Base-by-base conservation (phyloP, 2,113 vertebrate species). In the Ctenodactylus gundi region DNA sequence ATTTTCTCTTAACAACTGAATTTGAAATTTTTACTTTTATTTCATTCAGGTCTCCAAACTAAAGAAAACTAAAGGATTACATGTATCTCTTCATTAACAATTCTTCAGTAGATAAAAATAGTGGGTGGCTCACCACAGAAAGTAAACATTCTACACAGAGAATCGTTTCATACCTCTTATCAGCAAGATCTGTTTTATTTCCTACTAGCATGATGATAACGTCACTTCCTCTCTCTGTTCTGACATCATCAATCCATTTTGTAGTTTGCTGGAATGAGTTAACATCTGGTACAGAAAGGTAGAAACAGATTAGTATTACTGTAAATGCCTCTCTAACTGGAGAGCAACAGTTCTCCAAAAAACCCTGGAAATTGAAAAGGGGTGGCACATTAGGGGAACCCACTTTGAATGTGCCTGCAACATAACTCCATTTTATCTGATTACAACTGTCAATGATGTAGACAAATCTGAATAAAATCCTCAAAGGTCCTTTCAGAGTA, bases 251-350 rank as follows among this genome's bases (percentile, higher is more conserved):
- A 34, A 99, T 99, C 99, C 99, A 99, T 98, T 99, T 99, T 97
- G 99, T 99, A 93, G 99, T 99, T 98, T 99, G 99, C 98, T 99
- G 99, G 98, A 99, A 99, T 46, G 99, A 99, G 98, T 99, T 99
- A 97, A 99, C 99, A 96, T 99, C 99, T 99, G 97, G 36, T 85
- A 96, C 94, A 88, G 96, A 96, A 98, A 39, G 96, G 8, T 77
- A 83, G 83, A 95, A 39, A 95, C 76, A 90, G 90, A 97, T 95
- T 84, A 95, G 91, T 75, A 75, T 97, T 97, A 98, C 51, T 78
- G 80, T 80, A 95, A 97, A 95, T 3, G 85, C 82, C 65, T 8
- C 58, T 65, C 34, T 1, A 60, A 62, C 5, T n/a, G 84, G 73
- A 86, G 70, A 60, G 96, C 5, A 65, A n/a, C 25, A 78, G 25